Evolutionary conservation across 2,797 vertebrate species (phyloP).

Genomic region (Fistularia tabacaria): DNA sequence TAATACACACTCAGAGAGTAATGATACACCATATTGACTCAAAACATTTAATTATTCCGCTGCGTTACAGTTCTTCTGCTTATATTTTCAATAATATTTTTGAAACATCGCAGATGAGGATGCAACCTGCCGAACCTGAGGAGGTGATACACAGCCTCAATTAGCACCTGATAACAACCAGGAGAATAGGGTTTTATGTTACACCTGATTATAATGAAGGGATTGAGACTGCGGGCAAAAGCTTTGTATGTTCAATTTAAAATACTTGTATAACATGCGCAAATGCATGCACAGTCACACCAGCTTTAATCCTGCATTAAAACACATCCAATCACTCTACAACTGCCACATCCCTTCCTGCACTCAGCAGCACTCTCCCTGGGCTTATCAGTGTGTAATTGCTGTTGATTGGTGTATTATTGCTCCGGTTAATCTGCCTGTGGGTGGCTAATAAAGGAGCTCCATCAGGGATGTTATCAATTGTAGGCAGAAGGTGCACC

Average conservation of each 20-base stretch:
- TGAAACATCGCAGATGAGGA: slow-evolving; percentile 24
- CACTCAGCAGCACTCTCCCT: slow-evolving; percentile 54
- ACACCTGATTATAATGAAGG: slow-evolving; percentile 47
- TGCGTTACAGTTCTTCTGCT: slow-evolving; percentile 16
- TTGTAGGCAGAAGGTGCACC: slow-evolving; percentile 53
- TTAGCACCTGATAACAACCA: slow-evolving; percentile 45
- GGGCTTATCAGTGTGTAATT: slow-evolving; percentile 68
- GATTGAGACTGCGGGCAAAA: slow-evolving; percentile 36
- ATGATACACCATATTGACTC: slow-evolving; percentile 23
- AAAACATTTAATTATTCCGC: slow-evolving; percentile 26
- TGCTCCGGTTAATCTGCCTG: slow-evolving; percentile 64
- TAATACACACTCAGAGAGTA: slow-evolving; percentile 19
- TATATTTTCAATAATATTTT: slow-evolving; percentile 29
- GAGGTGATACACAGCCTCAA: slow-evolving; percentile 28
- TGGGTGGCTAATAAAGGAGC: slow-evolving; percentile 72
- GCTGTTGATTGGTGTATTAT: slow-evolving; percentile 72
- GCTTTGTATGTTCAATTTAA: slow-evolving; percentile 26
- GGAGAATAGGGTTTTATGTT: slow-evolving; percentile 40
- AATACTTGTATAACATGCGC: slow-evolving; percentile 28
- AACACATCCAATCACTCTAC: slow-evolving; percentile 36
- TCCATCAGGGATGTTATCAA: slow-evolving; percentile 68
- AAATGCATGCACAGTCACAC: slow-evolving; percentile 44
- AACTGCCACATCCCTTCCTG: slow-evolving; percentile 30
- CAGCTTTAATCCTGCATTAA: slow-evolving; percentile 43
- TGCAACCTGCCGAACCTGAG: slow-evolving; percentile 20